Percentiles rank a stretch among this genome's conserved stretches.
phyloP scores from a whole-genome alignment of 2,797 vertebrate species.

The Agapornis canus region DNA sequence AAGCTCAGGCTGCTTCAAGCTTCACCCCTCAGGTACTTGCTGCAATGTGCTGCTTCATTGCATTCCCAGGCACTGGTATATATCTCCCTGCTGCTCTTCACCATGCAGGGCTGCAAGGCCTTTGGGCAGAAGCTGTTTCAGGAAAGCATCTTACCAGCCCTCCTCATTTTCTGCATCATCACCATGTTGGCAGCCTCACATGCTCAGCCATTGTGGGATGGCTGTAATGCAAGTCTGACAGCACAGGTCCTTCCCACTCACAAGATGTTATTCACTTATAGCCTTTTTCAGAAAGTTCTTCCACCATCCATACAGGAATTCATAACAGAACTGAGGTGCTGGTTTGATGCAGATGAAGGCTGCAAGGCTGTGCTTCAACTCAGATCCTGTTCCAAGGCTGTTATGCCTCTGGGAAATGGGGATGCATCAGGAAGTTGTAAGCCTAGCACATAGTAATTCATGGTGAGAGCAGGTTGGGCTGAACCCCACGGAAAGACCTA shows the following conservation, averaged over 20 bases:
- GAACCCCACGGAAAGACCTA: neutral
- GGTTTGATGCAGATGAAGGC: neutral
- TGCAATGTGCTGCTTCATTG: neutral
- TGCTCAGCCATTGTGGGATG: neutral
- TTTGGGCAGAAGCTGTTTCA: neutral
- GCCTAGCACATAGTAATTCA: neutral
- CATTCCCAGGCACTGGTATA: neutral
- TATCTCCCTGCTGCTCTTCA: neutral
- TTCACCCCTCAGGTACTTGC: neutral
- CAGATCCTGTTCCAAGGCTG: neutral
- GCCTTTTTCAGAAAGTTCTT: conserved; percentile 3
- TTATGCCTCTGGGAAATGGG: fast-evolving
- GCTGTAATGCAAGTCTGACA: neutral
- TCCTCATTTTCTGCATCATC: neutral
- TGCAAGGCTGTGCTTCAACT: neutral
- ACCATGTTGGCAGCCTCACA: fast-evolving
- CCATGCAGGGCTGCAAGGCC: fast-evolving
- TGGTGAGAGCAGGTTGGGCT: neutral
- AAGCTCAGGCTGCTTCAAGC: neutral
- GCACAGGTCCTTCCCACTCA: neutral
- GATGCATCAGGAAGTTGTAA: neutral
- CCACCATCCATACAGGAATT: neutral
- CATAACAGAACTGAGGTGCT: neutral
- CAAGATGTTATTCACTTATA: neutral
- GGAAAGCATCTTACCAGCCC: neutral